Base-by-base conservation (phyloP, 2,797 vertebrate species). In the Rhinichthys osculus region DNA sequence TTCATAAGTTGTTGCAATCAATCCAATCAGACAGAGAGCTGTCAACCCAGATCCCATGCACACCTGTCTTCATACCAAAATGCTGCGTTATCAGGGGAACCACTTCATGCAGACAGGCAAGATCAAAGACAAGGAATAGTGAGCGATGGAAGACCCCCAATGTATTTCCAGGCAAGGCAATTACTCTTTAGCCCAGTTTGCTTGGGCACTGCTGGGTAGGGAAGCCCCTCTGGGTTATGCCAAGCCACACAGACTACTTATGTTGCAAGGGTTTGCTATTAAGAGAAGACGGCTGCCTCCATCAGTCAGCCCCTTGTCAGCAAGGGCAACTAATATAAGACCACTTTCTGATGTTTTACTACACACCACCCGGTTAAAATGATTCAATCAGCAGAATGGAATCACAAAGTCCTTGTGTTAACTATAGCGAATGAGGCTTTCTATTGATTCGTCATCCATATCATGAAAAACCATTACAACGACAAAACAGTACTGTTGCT, bases 51-150 rank as follows among this genome's bases (percentile, higher is more conserved):
- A 88, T 87, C 14, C 81, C 80, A 73, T 89, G 83, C 82, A 88
- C 79, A 84, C 84, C 89, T 38, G 88, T 91, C 87, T 89, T 87
- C 86, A 88, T 81, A 27, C 27, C 27, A 27, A 27, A 27, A 27
- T 27, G 27, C 27, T 27, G 27, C 27, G 27, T 27, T 27, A 71
- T 81, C 54, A 40, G 35, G 66, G 73, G 14, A 88, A 78, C 82
- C 35, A 74, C 14, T 54, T 82, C 54, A 66, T 66, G 54, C 13
- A 80, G 78, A 79, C 67, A 82, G 78, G 67, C 72, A 78, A 70
- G 23, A 44, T 66, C 38, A 57, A 78, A 84, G 35, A 79, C 10
- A 57, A 30, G 77, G 76, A 66, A 76, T 40, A 21, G 17, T 76
- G 50, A 81, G 54, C 4, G 30, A 85, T 35, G 42, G 64, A 74